Conservation (phyloP, 2,113 vertebrate species). For the Macquaria australasica region DNA sequence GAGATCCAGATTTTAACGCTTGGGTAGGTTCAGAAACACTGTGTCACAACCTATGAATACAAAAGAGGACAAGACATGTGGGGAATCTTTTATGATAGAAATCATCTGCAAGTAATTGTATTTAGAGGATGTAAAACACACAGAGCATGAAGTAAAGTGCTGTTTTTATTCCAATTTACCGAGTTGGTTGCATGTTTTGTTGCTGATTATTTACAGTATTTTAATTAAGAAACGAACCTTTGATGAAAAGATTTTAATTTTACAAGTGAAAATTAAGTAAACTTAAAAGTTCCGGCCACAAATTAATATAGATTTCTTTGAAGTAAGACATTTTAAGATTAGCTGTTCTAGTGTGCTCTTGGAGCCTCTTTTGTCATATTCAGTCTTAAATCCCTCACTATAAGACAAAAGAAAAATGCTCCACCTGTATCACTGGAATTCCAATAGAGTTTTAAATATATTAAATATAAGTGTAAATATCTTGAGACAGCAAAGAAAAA, state of each 20-base stretch:
- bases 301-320: neutral
- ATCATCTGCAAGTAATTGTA: conserved; percentile 8
- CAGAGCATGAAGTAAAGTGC: neutral
- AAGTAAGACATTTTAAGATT: neutral
- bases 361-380: neutral
- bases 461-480: too few species aligned
- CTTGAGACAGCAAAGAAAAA: neutral
- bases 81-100: neutral
- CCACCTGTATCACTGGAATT: neutral
- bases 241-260: neutral
- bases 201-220: neutral
- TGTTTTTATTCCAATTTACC: neutral
- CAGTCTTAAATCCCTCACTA: conserved; percentile 1
- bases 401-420: neutral
- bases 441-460: neutral
- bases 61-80: conserved; percentile 5
- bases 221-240: conserved; percentile 8
- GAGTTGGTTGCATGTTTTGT: neutral
- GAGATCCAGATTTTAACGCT: conserved; percentile 47
- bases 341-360: neutral
- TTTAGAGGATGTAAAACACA: neutral
- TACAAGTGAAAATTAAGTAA: neutral
- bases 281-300: neutral
- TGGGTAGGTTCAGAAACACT: conserved; percentile 28
- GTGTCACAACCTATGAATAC: conserved; percentile 33